Evolutionary conservation across 2,888 invertebrate species (phyloP).

Genomic region (Orthosia cruda): DNA sequence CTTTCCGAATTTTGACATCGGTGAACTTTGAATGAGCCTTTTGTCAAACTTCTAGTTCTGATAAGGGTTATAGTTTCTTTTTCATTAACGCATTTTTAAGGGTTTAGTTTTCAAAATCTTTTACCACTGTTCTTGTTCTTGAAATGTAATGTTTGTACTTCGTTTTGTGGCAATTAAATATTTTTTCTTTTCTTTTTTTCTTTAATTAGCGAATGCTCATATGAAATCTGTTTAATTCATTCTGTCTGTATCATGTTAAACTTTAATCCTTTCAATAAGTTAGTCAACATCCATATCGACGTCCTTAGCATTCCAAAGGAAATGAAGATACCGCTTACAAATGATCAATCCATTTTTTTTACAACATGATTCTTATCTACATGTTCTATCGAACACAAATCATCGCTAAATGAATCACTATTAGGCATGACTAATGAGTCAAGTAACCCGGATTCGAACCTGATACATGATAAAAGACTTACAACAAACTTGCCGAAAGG

Average conservation of each 20-base stretch:
- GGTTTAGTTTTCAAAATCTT: too few relatives aligned
- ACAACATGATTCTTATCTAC: conserved; percentile 55
- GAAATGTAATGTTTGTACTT: too few relatives aligned
- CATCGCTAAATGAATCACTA: conserved; percentile 64
- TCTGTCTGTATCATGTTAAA: too few relatives aligned
- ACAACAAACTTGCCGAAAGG: conserved; percentile 26
- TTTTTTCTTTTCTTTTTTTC: background rate
- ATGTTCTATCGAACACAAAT: conserved; percentile 58
- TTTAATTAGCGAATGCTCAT: background rate
- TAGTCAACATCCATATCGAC: background rate
- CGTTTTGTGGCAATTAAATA: too few relatives aligned
- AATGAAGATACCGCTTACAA: conserved; percentile 46
- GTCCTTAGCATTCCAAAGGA: conserved; percentile 41
- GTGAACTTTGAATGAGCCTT: background rate
- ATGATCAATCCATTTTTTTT: conserved; percentile 59
- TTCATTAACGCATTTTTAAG: too few relatives aligned
- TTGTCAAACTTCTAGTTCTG: background rate
- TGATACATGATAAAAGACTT: conserved; percentile 11
- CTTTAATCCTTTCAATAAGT: background rate
- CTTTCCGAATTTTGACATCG: conserved; percentile 3
- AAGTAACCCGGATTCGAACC: conserved; percentile 59
- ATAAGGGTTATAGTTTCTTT: background rate
- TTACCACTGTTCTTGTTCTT: too few relatives aligned
- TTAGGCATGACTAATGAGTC: conserved; percentile 58
- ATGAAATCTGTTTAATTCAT: too few relatives aligned